phyloP scores from a whole-genome alignment of 2,888 invertebrate genomes.

The Eueremaeus valkanovi region DNA sequence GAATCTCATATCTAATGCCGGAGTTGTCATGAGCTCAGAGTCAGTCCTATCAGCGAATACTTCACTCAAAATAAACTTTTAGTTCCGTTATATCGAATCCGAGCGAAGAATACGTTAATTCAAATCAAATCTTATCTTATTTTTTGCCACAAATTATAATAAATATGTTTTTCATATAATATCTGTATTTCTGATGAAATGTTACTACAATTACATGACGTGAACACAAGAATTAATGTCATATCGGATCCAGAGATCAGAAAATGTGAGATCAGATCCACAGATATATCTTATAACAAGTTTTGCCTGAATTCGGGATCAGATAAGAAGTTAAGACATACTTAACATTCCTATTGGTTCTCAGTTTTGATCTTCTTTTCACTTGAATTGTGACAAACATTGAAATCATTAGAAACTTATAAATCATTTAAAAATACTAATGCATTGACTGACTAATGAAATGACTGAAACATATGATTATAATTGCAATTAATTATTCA shows the following conservation, averaged over 20 bases:
- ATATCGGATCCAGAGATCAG: background rate
- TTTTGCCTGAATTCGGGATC: background rate
- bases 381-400: too few species aligned
- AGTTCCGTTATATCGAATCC: background rate
- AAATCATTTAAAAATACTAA: too few species aligned
- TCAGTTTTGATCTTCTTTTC: too few species aligned
- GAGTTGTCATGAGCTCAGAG: constrained; percentile 5
- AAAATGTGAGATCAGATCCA: background rate
- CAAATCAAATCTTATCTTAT: too few species aligned
- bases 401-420: too few species aligned
- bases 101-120: background rate
- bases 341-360: background rate
- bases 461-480: too few species aligned
- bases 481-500: too few species aligned
- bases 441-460: too few species aligned
- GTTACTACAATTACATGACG: background rate
- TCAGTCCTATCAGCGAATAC: background rate
- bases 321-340: background rate
- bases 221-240: too few species aligned
- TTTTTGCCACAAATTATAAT: too few species aligned
- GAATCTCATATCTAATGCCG: constrained; percentile 16
- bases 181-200: background rate
- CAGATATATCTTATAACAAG: background rate
- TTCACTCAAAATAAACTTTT: background rate
- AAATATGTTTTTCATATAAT: too few species aligned